phyloP scores from a whole-genome alignment of 2,888 invertebrate genomes.

The Pterostichus madidus region DNA sequence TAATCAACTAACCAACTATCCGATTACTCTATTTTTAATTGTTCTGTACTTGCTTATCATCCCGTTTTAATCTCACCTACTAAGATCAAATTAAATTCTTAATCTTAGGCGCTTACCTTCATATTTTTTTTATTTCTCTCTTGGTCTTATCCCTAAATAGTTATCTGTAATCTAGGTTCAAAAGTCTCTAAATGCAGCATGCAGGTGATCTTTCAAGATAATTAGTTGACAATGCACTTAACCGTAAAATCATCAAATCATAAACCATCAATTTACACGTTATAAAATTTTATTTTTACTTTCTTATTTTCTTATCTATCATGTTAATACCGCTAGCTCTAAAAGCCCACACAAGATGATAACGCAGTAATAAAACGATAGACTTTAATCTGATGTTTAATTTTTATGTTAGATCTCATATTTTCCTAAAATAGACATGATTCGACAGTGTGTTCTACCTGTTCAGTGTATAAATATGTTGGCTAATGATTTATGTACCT shows the following conservation, averaged over 20 bases:
- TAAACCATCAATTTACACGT: constrained; percentile 40
- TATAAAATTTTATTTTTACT: background rate
- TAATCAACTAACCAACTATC: no score
- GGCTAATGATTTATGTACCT: constrained; percentile 19
- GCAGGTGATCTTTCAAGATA: constrained; percentile 13
- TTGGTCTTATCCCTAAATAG: background rate
- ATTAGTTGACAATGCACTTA: constrained; percentile 2
- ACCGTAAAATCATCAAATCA: constrained; percentile 15
- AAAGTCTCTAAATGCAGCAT: constrained; percentile 7
- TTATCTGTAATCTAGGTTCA: constrained; percentile 22
- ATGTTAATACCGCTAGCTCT: background rate
- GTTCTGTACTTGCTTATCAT: no score
- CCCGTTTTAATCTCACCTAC: no score
- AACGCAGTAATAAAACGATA: constrained; percentile 8
- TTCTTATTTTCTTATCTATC: background rate
- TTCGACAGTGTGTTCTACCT: background rate
- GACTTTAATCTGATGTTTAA: background rate
- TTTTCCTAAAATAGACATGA: no score
- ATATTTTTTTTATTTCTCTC: background rate
- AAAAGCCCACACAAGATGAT: constrained; percentile 24
- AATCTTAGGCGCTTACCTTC: background rate
- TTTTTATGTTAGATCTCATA: background rate
- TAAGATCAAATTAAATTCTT: no score
- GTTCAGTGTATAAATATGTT: background rate
- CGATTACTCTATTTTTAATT: no score